Base-by-base conservation (phyloP, 2,797 vertebrate species). In the Acanthopagrus latus region DNA sequence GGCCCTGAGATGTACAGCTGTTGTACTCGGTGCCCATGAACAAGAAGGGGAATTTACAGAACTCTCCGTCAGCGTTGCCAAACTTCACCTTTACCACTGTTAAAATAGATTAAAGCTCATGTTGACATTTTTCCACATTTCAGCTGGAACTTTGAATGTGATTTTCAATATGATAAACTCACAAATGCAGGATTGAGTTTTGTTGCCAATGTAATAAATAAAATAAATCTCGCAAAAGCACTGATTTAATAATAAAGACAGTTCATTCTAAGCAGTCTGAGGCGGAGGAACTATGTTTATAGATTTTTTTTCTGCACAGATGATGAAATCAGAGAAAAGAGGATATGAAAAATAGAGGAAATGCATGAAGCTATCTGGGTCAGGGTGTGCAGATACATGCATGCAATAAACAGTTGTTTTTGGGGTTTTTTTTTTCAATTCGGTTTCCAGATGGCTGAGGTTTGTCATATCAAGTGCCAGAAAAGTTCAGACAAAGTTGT, bases 1-100 rank as follows among this genome's bases (percentile, higher is more conserved):
- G 97, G 7, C 98, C 98, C 2, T 96, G 93, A 0, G 96, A 89
- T 0, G 98, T 99, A 60, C 98, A 99, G 91, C 95, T 98, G 85
- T 89, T 96, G 85, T 99, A 98, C 73, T 99, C 97, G 21, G 95
- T 97, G 78, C 95, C 98, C 54, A 95, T 96, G 92, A 99, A 99
- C 81, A 96, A 87, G 95, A 99, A 99, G 1, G 98, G 98, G 91
- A 99, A 99, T 88, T 97, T 98, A 82, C 98, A 99, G 91, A 97
- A 99, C 86, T 99, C 97, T 3, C 98, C 97, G 1, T 99, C 97
- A 0, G 98, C 98, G 1, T 98, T 99, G 43, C 98, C 98, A 8
- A 96, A 99, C 88, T 98, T 99, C 59, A 95, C 97, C 71, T 97
- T 98, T 83, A 99, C 97, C 95, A 99, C 98, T 99, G 83, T 4